These are phyloP conservation scores for Plestiodon gilberti DNA, from an alignment of 2,113 vertebrate genomes.

Conservation along the genomic window DNA sequence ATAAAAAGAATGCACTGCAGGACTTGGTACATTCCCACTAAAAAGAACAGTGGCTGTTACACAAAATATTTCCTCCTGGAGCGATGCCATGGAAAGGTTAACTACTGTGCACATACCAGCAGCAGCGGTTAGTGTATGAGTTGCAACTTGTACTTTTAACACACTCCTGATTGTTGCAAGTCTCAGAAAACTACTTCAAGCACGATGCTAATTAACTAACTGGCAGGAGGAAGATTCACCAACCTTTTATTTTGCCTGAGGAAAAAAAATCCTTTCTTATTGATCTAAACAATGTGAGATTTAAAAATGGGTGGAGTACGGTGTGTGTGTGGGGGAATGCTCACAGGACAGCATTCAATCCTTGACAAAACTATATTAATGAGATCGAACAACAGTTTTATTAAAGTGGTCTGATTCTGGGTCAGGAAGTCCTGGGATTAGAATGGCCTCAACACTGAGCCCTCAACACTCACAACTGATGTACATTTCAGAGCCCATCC, in stretches of 20 bases:
- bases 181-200: not conserved
- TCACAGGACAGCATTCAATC: not conserved
- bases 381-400: not conserved
- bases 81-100: conserved; percentile 25
- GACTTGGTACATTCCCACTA: conserved; percentile 43
- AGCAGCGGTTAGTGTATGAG: conserved; percentile 7
- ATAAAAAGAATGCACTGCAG: conserved; percentile 25
- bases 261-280: not conserved
- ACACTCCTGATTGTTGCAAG: not conserved
- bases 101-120: conserved; percentile 1
- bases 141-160: not conserved
- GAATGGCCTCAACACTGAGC: not conserved
- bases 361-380: not conserved
- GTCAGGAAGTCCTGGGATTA: fast-evolving
- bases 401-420: not conserved
- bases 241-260: not conserved
- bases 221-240: not conserved
- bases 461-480: not conserved
- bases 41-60: conserved; percentile 36
- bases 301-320: not conserved
- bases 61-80: conserved; percentile 58
- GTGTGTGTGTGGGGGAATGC: not conserved
- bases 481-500: not conserved
- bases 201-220: not conserved
- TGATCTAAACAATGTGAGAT: not conserved